Conservation (phyloP, 2,113 vertebrate species). For the Ascaphus truei region DNA sequence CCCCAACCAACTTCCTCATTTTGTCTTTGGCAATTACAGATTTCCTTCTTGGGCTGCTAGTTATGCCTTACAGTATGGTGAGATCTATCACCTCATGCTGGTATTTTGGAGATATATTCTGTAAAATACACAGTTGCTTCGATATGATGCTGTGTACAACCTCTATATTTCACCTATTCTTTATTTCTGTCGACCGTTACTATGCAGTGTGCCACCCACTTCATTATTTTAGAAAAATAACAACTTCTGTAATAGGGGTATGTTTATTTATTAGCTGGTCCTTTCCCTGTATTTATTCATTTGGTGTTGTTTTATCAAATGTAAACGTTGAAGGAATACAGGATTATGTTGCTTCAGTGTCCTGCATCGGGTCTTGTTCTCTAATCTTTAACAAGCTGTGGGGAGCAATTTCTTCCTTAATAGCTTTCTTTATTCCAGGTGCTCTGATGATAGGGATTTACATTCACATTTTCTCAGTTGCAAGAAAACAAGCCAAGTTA, state of each 20-base stretch:
- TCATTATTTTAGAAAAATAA: slow-evolving; percentile 39
- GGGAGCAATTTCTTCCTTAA: slow-evolving; percentile 37
- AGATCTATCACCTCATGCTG: slow-evolving; percentile 37
- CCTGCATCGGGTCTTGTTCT: slow-evolving; percentile 35
- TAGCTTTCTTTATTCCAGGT: slow-evolving; percentile 47
- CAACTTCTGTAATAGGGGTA: neutral
- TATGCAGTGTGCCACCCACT: slow-evolving; percentile 31
- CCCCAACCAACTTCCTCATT: slow-evolving; percentile 43
- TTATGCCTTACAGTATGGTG: slow-evolving; percentile 39
- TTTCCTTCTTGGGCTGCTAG: slow-evolving; percentile 28
- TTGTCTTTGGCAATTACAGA: slow-evolving; percentile 39
- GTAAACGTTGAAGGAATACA: slow-evolving; percentile 36
- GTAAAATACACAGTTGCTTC: slow-evolving; percentile 34
- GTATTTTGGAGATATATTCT: slow-evolving; percentile 36
- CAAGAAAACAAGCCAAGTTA: slow-evolving; percentile 28
- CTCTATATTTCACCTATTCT: slow-evolving; percentile 41
- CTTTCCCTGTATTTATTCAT: slow-evolving; percentile 39
- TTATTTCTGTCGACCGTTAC: slow-evolving; percentile 43
- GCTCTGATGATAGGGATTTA: slow-evolving; percentile 39
- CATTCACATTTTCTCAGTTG: slow-evolving; percentile 38
- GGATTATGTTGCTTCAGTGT: slow-evolving; percentile 17
- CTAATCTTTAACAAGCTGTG: slow-evolving; percentile 47
- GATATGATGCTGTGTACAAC: slow-evolving; percentile 38
- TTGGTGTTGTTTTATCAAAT: slow-evolving; percentile 42
- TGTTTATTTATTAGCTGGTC: slow-evolving; percentile 39